phyloP scores from a whole-genome alignment of 2,888 invertebrate genomes.

The Ectropis crepuscularia region DNA sequence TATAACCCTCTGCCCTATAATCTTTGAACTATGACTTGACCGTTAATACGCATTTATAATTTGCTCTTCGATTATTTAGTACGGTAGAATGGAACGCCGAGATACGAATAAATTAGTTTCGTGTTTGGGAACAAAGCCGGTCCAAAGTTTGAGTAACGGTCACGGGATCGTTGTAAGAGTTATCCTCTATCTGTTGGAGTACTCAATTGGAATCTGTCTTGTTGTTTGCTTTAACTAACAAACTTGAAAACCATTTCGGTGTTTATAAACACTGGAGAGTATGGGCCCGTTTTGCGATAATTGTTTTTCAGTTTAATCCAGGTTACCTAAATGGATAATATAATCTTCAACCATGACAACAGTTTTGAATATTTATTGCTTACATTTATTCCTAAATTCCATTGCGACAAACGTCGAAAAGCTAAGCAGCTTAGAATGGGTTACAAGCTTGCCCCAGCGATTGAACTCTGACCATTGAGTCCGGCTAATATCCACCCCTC shows the following conservation, averaged over 20 bases:
- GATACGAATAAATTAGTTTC: slow-evolving; percentile 84
- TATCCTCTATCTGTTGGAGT: slow-evolving; percentile 66
- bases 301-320: slow-evolving; percentile 25
- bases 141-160: slow-evolving; percentile 81
- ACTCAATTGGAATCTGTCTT: slow-evolving; percentile 64
- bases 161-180: slow-evolving; percentile 76
- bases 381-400: not conserved
- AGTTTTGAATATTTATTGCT: not conserved
- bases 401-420: slow-evolving; percentile 4
- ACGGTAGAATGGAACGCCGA: slow-evolving; percentile 71
- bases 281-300: slow-evolving; percentile 28
- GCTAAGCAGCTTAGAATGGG: slow-evolving; percentile 39
- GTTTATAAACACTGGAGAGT: slow-evolving; percentile 36
- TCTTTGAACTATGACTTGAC: slow-evolving; percentile 85
- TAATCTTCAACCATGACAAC: not conserved
- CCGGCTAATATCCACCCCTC: slow-evolving; percentile 44
- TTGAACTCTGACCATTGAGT: slow-evolving; percentile 60
- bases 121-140: slow-evolving; percentile 82
- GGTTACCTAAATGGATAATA: not conserved
- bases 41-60: slow-evolving; percentile 85
- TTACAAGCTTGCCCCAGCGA: slow-evolving; percentile 44
- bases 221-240: slow-evolving; percentile 58
- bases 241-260: slow-evolving; percentile 53
- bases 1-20: slow-evolving; percentile 80
- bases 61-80: slow-evolving; percentile 83